Evolutionary conservation across 1,140 invertebrate genomes (phyloP), one percentile per base, ranked within the genome.

Genomic region (Cherax destructor): DNA sequence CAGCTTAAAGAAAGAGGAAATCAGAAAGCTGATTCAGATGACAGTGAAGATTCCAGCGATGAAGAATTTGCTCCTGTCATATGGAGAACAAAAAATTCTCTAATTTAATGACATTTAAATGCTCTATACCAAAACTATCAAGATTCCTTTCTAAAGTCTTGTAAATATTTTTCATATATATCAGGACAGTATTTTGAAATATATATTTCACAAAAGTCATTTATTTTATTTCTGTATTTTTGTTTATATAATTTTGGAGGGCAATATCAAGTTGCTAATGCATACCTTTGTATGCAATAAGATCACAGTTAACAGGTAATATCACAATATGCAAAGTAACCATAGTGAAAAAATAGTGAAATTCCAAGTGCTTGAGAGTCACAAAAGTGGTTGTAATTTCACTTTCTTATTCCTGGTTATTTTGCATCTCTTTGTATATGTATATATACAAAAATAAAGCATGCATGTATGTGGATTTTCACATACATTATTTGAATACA

Each of bases 31-130:
- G 83, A 89, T 50, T 88, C 86, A n/a, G 86, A 65, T 13, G 65
- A 47, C 24, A 78, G 83, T 80, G 86, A 92, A 41, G 86, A 88
- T 78, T 92, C 91, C 41, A 92, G 91, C 81, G 91, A 92, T 80
- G 91, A 92, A 86, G 91, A 92, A 89, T 92, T 92, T 86, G 86
- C 83, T 9, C 91, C 91, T 24, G 83, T 92, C 13, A 88, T 92
- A 76, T 92, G 91, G 91, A 92, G 91, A 79, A 92, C 86, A n/a
- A 92, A 92, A 69, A 92, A 92, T 85, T 92, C 91, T 59, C 90
- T 91, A 11, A 91, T 91, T 30, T 91, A 85, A 76, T 84, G 18
- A 49, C 7, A 4, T 74, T 6, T 74, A 18, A 74, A 74, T 69
- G 9, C n/a, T 30, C n/a, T 74, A 41, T 41, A 41, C 24, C 24